These are phyloP conservation scores for Ophonus ardosiacus DNA, from an alignment of 2,888 invertebrate species.

Conservation along the genomic window DNA sequence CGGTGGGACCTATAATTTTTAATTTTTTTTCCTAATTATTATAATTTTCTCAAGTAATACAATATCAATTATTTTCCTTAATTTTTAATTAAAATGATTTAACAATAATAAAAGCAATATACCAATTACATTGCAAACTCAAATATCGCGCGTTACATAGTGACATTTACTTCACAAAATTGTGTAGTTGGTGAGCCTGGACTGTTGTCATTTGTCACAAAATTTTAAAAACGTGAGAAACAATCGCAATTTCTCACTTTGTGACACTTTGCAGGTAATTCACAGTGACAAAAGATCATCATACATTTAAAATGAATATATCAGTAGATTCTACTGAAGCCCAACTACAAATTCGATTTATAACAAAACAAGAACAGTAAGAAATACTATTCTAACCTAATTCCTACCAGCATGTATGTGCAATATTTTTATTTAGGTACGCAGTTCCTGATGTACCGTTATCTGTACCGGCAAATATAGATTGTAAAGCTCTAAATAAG, in stretches of 20 bases:
- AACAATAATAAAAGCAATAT: neutral
- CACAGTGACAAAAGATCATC: neutral
- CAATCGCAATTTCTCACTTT: neutral
- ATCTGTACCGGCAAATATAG: slow-evolving; percentile 86
- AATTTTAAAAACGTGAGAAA: slow-evolving; percentile 46
- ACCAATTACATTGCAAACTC: neutral
- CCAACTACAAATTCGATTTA: slow-evolving; percentile 87
- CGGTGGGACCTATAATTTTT: slow-evolving; percentile 77
- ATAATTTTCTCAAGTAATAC: too few species aligned
- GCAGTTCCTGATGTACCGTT: slow-evolving; percentile 92
- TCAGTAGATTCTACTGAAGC: slow-evolving; percentile 72
- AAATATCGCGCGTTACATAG: neutral
- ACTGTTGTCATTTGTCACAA: slow-evolving; percentile 12
- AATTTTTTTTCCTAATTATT: neutral
- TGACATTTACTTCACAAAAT: too few species aligned
- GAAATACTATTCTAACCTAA: slow-evolving; percentile 71
- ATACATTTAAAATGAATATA: slow-evolving; percentile 13
- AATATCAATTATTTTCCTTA: too few species aligned
- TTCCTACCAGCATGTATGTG: slow-evolving; percentile 24
- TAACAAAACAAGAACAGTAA: slow-evolving; percentile 90
- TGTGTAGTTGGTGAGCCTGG: neutral
- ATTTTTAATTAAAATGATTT: too few species aligned
- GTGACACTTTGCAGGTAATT: neutral
- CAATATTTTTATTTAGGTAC: slow-evolving; percentile 80
- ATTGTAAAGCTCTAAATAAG: slow-evolving; percentile 84